Evolutionary conservation across 2,113 vertebrate genomes (phyloP).

Genomic region (Suricata suricatta): DNA sequence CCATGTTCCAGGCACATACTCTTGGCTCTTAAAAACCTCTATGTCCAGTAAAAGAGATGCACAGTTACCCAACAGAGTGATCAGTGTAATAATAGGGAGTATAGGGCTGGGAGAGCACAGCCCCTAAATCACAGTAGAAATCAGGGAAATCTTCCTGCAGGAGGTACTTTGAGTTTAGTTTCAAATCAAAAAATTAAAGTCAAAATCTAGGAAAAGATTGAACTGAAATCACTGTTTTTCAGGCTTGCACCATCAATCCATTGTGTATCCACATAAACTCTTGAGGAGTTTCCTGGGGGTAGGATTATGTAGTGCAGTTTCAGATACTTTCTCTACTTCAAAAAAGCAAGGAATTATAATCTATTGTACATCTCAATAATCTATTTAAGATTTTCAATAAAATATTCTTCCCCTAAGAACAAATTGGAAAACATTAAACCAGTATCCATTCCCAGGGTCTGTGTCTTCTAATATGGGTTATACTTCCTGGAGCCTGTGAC

Average conservation of each 20-base stretch:
- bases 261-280: not conserved
- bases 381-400: not conserved
- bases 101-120: not conserved
- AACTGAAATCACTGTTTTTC: constrained; percentile 9
- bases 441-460: not conserved
- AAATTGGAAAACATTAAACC: constrained; percentile 9
- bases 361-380: not conserved
- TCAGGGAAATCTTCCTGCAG: not conserved
- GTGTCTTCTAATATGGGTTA: not conserved
- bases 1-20: not conserved
- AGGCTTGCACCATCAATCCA: not conserved
- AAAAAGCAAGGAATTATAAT: not conserved
- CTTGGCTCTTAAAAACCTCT: not conserved
- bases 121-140: not conserved
- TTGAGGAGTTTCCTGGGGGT: not conserved
- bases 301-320: not conserved
- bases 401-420: not conserved
- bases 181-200: not conserved
- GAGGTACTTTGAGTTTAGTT: not conserved
- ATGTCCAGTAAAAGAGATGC: not conserved
- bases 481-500: not conserved
- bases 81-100: not conserved
- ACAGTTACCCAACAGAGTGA: not conserved
- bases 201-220: not conserved
- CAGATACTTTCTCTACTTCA: not conserved